Evolutionary conservation across 2,888 invertebrate species (phyloP).

Genomic region (Eupithecia insigniata): DNA sequence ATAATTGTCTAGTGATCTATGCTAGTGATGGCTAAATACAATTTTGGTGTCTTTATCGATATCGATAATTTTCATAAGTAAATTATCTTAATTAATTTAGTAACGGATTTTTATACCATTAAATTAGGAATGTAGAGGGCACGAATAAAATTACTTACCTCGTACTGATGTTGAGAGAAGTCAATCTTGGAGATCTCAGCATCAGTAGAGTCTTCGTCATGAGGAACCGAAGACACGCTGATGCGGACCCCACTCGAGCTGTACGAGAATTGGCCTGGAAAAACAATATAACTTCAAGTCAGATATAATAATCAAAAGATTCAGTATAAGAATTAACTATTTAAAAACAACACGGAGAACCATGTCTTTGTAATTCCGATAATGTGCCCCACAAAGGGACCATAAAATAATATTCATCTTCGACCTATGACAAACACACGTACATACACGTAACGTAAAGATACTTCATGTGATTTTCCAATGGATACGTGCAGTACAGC

Average conservation of each 20-base stretch:
- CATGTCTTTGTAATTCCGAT: too few species aligned
- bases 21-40: background rate
- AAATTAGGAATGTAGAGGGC: background rate
- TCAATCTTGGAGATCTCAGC: slow-evolving; percentile 92
- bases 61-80: background rate
- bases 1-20: too few species aligned
- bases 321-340: too few species aligned
- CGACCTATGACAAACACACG: too few species aligned
- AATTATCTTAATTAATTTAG: background rate
- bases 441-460: too few species aligned
- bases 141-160: slow-evolving; percentile 63
- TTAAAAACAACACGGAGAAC: too few species aligned
- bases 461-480: too few species aligned
- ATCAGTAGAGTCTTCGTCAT: slow-evolving; percentile 88
- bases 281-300: too few species aligned
- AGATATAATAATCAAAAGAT: too few species aligned
- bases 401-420: too few species aligned
- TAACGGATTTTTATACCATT: background rate
- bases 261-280: slow-evolving; percentile 80
- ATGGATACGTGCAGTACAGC: background rate
- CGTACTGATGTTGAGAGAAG: slow-evolving; percentile 85
- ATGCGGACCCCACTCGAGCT: slow-evolving; percentile 83
- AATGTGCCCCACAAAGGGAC: too few species aligned
- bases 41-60: background rate
- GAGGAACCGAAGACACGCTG: slow-evolving; percentile 83